phyloP scores from a whole-genome alignment of 2,888 invertebrate species.

The Apodemia duryi region DNA sequence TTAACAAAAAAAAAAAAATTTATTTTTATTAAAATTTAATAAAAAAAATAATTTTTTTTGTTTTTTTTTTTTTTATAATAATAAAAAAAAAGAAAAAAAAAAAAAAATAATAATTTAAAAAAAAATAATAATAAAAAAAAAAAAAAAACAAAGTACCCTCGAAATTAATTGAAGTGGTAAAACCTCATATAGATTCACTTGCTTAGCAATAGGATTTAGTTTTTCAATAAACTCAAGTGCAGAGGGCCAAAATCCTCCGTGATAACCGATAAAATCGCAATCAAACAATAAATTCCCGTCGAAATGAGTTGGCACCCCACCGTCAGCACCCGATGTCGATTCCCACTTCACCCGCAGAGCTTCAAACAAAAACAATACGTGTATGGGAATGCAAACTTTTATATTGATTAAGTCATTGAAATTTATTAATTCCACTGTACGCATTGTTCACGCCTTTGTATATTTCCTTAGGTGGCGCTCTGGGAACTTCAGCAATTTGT shows the following conservation, averaged over 20 bases:
- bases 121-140: no score
- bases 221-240: conserved; percentile 40
- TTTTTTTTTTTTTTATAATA: no score
- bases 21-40: no score
- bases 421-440: conserved; percentile 56
- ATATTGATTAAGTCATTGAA: conserved; percentile 77
- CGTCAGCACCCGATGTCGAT: conserved; percentile 62
- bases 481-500: conserved; percentile 74
- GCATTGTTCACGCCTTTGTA: conserved; percentile 54
- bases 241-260: conserved; percentile 60
- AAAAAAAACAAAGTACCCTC: conserved; percentile 7
- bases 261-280: conserved; percentile 73
- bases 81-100: no score
- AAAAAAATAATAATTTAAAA: no score
- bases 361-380: conserved; percentile 64
- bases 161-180: conserved; percentile 22
- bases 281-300: conserved; percentile 56
- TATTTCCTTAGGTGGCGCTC: conserved; percentile 62
- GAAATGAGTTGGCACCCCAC: conserved; percentile 42
- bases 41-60: no score
- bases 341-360: conserved; percentile 60
- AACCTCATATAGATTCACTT: conserved; percentile 26
- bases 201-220: conserved; percentile 38
- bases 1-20: no score
- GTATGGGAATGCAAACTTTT: conserved; percentile 73